Evolutionary conservation across 1,140 invertebrate species (phyloP).

Genomic region (Nebria ingens): DNA sequence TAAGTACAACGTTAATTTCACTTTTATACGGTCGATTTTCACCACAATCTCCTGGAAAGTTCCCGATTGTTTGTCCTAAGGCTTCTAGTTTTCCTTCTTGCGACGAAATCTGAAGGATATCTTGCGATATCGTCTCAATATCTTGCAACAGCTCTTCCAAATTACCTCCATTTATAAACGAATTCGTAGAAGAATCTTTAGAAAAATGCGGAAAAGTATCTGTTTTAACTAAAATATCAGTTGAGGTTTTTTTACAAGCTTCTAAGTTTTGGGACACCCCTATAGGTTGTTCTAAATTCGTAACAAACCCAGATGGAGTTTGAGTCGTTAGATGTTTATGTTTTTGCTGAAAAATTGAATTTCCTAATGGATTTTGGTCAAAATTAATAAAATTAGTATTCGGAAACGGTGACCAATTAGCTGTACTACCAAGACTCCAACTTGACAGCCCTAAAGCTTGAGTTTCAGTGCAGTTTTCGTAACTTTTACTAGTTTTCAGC

Average conservation of each 20-base stretch:
- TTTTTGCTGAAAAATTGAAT: no score
- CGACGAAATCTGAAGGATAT: conserved; percentile 26
- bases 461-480: conserved; percentile 17
- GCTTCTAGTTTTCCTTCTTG: conserved; percentile 23
- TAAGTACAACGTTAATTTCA: conserved; percentile 30
- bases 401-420: neutral
- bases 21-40: conserved; percentile 24
- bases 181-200: conserved; percentile 20
- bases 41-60: conserved; percentile 31
- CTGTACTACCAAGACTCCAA: neutral
- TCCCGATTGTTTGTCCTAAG: conserved; percentile 30
- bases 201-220: conserved; percentile 21
- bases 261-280: neutral
- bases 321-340: neutral
- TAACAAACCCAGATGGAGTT: neutral
- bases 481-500: conserved; percentile 25
- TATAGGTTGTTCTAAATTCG: neutral
- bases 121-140: conserved; percentile 40
- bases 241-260: conserved; percentile 21
- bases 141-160: conserved; percentile 39
- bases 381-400: neutral
- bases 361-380: neutral
- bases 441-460: conserved; percentile 12
- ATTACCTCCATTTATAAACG: conserved; percentile 35
- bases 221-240: conserved; percentile 29